Evolutionary conservation across 2,888 invertebrate species (phyloP).

Genomic region (Athetis lepigone): DNA sequence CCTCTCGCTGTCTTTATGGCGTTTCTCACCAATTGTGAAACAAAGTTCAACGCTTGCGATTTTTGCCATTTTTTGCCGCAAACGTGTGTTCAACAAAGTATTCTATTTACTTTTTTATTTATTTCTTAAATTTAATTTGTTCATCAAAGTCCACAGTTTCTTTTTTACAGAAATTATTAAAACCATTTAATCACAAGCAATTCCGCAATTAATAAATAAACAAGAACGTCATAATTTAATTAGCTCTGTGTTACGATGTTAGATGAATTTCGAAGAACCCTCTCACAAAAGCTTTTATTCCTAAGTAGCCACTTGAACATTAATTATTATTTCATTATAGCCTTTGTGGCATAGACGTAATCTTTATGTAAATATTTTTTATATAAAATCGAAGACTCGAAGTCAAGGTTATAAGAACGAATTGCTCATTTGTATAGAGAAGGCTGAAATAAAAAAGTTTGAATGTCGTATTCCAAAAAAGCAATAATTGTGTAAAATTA

Average conservation of each 20-base stretch:
- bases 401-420: not conserved
- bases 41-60: slow-evolving; percentile 37
- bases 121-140: too few species aligned
- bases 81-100: too few species aligned
- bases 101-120: slow-evolving; percentile 9
- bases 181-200: not conserved
- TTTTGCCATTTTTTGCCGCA: slow-evolving; percentile 1
- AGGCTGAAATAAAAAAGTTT: not conserved
- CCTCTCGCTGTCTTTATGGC: slow-evolving; percentile 49
- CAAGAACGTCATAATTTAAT: slow-evolving; percentile 11
- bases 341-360: not conserved
- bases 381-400: not conserved
- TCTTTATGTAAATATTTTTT: not conserved
- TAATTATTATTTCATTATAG: not conserved
- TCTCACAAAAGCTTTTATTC: not conserved
- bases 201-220: not conserved
- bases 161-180: not conserved
- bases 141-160: not conserved
- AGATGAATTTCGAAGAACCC: not conserved
- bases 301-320: slow-evolving; percentile 3
- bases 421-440: not conserved
- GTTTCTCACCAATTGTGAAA: slow-evolving; percentile 56
- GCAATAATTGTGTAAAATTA: slow-evolving; percentile 1
- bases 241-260: not conserved
- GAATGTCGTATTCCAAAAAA: not conserved